These are phyloP conservation scores for Pseudopipra pipra DNA, from an alignment of 2,113 vertebrate species.

Conservation along the genomic window DNA sequence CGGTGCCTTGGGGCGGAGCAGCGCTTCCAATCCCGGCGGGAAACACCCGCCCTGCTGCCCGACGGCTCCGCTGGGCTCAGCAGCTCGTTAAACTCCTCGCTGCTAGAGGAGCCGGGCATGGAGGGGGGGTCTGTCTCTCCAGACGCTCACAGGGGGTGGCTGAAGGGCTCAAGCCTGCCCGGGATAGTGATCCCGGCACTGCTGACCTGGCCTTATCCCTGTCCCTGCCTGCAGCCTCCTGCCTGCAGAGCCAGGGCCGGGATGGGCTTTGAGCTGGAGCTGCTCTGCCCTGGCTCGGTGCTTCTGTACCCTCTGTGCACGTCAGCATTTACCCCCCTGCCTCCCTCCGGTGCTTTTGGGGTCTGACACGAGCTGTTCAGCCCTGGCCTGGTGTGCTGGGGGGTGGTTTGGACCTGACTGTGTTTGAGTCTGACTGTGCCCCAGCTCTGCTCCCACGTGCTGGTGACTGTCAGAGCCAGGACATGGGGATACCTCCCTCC, in stretches of 20 bases:
- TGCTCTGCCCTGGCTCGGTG: accelerated
- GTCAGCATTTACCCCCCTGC: neutral
- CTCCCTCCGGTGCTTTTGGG: neutral
- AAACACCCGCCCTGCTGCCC: neutral
- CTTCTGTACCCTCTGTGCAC: neutral
- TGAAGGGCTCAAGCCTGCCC: neutral
- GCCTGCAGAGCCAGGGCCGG: neutral
- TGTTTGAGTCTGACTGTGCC: too few relatives aligned
- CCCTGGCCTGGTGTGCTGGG: neutral
- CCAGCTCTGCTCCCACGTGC: neutral
- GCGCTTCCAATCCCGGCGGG: neutral
- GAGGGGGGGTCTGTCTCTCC: neutral
- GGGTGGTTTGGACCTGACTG: neutral
- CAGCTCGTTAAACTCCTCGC: neutral
- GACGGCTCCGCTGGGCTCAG: neutral
- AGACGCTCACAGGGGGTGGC: accelerated
- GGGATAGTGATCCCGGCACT: accelerated
- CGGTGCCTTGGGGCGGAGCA: neutral
- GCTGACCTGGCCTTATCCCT: neutral
- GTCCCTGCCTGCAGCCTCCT: neutral
- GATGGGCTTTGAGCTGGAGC: neutral
- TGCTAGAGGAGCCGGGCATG: neutral
- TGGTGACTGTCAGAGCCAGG: neutral
- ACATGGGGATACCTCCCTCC: accelerated
- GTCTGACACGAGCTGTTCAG: neutral